phyloP scores from a whole-genome alignment of 2,113 vertebrate genomes.

The Nothoprocta perdicaria region DNA sequence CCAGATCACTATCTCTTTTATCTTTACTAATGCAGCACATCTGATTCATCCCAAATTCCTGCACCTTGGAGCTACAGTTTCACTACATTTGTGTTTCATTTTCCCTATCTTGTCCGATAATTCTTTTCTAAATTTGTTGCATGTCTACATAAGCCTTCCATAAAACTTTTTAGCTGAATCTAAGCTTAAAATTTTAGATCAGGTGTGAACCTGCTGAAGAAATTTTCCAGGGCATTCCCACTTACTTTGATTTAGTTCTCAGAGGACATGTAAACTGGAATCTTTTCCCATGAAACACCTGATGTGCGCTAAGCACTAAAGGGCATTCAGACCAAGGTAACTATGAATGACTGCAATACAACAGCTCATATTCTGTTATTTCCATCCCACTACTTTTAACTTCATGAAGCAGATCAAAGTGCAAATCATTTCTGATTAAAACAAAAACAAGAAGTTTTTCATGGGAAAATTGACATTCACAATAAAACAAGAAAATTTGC shows the following conservation, averaged over 20 bases:
- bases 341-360: background rate
- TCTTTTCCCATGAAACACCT: background rate
- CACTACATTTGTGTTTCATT: background rate
- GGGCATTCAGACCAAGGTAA: background rate
- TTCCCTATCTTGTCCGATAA: background rate
- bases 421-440: background rate
- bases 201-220: background rate
- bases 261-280: background rate
- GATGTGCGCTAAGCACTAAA: background rate
- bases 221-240: background rate
- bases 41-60: background rate
- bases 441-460: conserved; percentile 12
- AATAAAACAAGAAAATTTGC: background rate
- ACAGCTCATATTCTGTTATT: background rate
- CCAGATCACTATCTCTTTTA: background rate
- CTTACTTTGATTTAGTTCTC: background rate
- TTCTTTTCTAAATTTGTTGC: background rate
- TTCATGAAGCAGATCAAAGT: background rate
- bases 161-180: background rate
- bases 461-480: background rate
- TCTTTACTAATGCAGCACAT: background rate
- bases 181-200: background rate
- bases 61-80: background rate
- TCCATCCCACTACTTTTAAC: background rate
- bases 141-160: background rate